Base-by-base conservation (phyloP, 2,113 vertebrate species). In the Neoarius graeffei region DNA sequence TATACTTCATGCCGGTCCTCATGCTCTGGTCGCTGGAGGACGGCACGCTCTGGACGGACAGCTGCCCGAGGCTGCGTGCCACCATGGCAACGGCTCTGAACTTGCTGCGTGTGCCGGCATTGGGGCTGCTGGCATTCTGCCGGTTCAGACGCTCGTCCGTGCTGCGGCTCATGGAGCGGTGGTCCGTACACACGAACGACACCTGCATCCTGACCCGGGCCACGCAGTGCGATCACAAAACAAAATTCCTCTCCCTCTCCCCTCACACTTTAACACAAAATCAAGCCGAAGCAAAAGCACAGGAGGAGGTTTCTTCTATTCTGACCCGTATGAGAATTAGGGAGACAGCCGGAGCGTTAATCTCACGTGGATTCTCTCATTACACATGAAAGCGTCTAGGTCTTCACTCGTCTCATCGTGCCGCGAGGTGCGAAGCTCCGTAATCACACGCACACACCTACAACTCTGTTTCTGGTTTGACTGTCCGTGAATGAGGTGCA, bases 71-170 rank as follows among this genome's bases (percentile, higher is more conserved):
- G 93, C 97, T 99, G 73, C 97, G 96, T 77, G 98, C 98, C 89
- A 98, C 97, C 96, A 98, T 97, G 73, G 98, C 98, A 95, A 99
- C 97, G 0, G 98, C 93, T 0, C 97, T 95, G 95, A 99, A 99
- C 93, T 96, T 97, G 94, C 97, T 95, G 4, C 96, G 96, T 13
- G 96, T 95, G 86, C 96, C 96, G 3, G 96, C 96, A 94, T 93
- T 96, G 84, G 98, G 98, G 93, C 98, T 99, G 94, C 96, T 96
- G 92, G 96, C 95, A 1, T 96, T 96, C 56, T 98, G 97, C 8
- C 98, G 93, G 91, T 96, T 97, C 67, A 98, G 95, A 17, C 97
- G 93, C 62, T 99, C 98, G 25, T 99, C 98, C 0, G 97, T 95
- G 89, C 94, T 96, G 84, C 97, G 96, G 95, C 94, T 96, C 92